Evolutionary conservation across 1,140 invertebrate genomes (phyloP), one percentile per base, ranked within the genome.

Genomic region (Steinernema feltiae): DNA sequence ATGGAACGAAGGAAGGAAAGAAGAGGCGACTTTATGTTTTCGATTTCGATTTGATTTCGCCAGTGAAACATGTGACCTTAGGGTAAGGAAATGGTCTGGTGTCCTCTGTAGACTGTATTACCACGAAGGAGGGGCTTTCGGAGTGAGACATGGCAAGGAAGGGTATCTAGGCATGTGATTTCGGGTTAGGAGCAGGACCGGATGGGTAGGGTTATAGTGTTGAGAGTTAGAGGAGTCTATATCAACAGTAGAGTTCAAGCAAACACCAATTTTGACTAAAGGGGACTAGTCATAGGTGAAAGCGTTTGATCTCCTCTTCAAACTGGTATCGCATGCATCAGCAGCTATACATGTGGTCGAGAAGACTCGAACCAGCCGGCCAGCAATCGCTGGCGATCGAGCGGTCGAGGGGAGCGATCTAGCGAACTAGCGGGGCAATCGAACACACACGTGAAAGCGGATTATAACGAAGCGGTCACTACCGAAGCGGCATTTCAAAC

Each of bases 1-100:
- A 73, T 18, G 30, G 72, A 73, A 48, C 15, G 72, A n/a, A 24
- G 48, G 35, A 73, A 41, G 72, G n/a, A 71, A 35, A 73, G 35
- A n/a, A 1, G 29, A 73, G 72, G 72, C 32, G 72, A 41, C 53
- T 63, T 21, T 63, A 63, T 63, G 53, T 63, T 63, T 63, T 63
- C 53, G 53, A 63, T 63, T 63, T 63, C 53, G 15, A 15, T 15
- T 15, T 27, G 53, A 63, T 63, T 63, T 63, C 53, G 24, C 53
- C 3, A 63, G 53, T 63, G 53, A 63, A 63, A 63, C 53, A 63
- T 63, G 53, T 63, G 53, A 63, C 53, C 53, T 63, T 63, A 63
- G 53, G 24, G 53, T 21, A 63, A 27, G 53, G 53, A 15, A 63
- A 63, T 63, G 24, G 7, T 17, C 53, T 63, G 7, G 53, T 63